These are phyloP conservation scores for Embiotoca jacksoni DNA, from an alignment of 2,113 vertebrate genomes.

Conservation along the genomic window DNA sequence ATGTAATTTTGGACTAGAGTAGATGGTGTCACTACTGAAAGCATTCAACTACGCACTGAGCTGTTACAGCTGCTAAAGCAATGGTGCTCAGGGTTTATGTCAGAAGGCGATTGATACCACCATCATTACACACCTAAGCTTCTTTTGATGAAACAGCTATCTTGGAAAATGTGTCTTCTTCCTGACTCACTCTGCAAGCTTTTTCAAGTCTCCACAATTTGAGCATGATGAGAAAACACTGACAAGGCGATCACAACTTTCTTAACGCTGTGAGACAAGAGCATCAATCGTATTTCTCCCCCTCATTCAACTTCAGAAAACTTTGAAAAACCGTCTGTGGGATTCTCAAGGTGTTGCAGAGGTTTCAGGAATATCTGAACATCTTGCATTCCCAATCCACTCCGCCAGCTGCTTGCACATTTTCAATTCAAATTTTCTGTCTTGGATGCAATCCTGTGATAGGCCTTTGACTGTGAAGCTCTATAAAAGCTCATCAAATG, in stretches of 20 bases:
- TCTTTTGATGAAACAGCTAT: conserved; percentile 65
- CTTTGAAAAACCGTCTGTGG: conserved; percentile 46
- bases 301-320: conserved; percentile 30
- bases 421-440: conserved; percentile 22
- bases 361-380: conserved; percentile 26
- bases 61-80: conserved; percentile 35
- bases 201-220: conserved; percentile 26
- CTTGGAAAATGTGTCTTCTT: conserved; percentile 48
- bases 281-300: conserved; percentile 13
- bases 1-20: conserved; percentile 31
- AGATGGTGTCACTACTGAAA: conserved; percentile 30
- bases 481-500: conserved; percentile 7
- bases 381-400: conserved; percentile 33
- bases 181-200: background rate
- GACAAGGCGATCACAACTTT: conserved; percentile 57
- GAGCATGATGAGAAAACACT: conserved; percentile 39
- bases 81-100: conserved; percentile 38
- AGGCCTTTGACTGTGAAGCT: conserved; percentile 20
- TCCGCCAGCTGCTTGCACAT: conserved; percentile 39
- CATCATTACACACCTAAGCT: conserved; percentile 60
- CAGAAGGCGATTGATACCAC: conserved; percentile 45
- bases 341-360: conserved; percentile 33
- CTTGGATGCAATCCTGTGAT: conserved; percentile 2
- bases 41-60: conserved; percentile 41
- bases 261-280: conserved; percentile 33